phyloP scores from a whole-genome alignment of 2,113 vertebrate species.

The Nerophis lumbriciformis region DNA sequence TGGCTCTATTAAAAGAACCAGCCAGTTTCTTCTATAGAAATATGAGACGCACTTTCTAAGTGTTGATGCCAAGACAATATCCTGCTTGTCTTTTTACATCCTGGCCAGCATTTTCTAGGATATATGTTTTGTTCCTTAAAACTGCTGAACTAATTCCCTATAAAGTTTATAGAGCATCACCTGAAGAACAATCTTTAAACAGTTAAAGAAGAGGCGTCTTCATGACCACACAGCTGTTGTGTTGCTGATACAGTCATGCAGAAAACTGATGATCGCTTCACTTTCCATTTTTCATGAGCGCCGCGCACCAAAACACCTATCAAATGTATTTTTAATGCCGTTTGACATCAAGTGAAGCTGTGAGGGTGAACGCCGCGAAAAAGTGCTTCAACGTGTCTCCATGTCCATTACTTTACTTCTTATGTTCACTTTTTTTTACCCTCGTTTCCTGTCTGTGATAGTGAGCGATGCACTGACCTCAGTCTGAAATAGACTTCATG shows the following conservation, averaged over 20 bases:
- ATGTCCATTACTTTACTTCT: not conserved
- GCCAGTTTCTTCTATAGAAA: slow-evolving; percentile 8
- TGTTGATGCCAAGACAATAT: slow-evolving; percentile 16
- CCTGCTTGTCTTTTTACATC: slow-evolving; percentile 2
- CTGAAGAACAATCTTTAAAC: not conserved
- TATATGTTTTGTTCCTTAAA: too few species aligned
- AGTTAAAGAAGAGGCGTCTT: not conserved
- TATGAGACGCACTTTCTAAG: slow-evolving; percentile 5
- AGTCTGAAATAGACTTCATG: slow-evolving; percentile 57
- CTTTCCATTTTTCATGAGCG: slow-evolving; percentile 35
- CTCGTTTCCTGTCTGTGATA: slow-evolving; percentile 27
- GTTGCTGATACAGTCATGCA: not conserved
- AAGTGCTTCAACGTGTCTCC: not conserved
- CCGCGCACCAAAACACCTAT: slow-evolving; percentile 26
- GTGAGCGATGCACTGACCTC: slow-evolving; percentile 22
- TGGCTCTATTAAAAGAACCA: slow-evolving; percentile 25
- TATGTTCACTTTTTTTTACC: not conserved
- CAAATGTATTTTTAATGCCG: slow-evolving; percentile 43
- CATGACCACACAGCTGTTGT: not conserved
- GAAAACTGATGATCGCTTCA: slow-evolving; percentile 20
- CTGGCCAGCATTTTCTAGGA: not conserved
- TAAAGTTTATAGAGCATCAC: too few species aligned
- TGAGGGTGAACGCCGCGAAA: slow-evolving; percentile 7
- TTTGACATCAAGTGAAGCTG: slow-evolving; percentile 25
- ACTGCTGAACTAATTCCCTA: too few species aligned